Evolutionary conservation across 2,797 vertebrate genomes (phyloP), one percentile per base, ranked within the genome.

Genomic region (Takifugu ocellatus): DNA sequence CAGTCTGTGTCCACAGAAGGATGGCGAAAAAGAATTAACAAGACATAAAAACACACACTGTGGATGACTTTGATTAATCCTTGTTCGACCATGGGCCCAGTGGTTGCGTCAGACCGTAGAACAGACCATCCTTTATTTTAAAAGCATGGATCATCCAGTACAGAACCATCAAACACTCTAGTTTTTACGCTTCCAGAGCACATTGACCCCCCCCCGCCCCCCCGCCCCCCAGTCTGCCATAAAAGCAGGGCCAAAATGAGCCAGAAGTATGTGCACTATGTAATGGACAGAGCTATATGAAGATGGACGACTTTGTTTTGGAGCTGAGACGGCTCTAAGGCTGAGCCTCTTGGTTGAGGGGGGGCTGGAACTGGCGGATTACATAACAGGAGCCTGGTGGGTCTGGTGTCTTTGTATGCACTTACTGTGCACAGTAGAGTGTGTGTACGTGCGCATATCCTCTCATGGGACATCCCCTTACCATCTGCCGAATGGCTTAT

Each of bases 401-500:
- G 84, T 83, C 86, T 89, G 84, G 82, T 86, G 82, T 83, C 74
- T 87, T 77, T 79, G 78, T 86, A 78, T 60, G 43, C 69, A 29
- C 78, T 75, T 79, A 78, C 68, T 63, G 82, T 42, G 70, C 29
- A 21, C 61, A 48, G 51, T 65, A 44, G 45, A 66, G 50, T 53
- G 56, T 60, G 63, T 57, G 70, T 57, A 62, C 65, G 55, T 46
- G 54, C 56, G 56, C 5, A 53, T 52, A 58, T 68, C 73, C 75
- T 83, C 84, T 81, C 67, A 4, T 68, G 84, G 87, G 87, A 90
- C 78, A 82, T 78, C 82, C 79, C 79, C 79, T 77, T 59, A 80
- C 91, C 90, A 91, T 92, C 91, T 92, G 91, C 83, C 86, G 74
- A 49, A 85, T 85, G 88, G 87, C 85, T 90, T 86, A 89, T 90